A percentile compares a stretch with the other conserved stretches of the same genome.
Evolutionary conservation across 2,888 invertebrate species (phyloP).

Genomic region (Folsomia candida): DNA sequence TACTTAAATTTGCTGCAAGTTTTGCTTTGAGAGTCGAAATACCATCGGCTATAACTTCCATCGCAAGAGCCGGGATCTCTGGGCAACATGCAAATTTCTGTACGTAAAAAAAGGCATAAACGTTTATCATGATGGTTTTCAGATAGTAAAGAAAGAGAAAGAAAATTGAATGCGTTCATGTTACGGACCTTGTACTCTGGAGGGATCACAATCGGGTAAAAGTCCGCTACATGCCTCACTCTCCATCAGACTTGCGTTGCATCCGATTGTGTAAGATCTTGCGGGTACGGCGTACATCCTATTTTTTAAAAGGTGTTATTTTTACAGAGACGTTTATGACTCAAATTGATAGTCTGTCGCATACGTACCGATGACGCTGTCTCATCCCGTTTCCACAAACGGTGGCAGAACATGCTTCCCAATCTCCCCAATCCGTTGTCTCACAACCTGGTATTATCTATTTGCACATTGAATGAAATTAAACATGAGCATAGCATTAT

Average conservation of each 20-base stretch:
- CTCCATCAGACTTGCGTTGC: conserved; percentile 54
- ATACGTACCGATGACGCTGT: conserved; percentile 53
- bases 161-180: no score
- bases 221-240: conserved; percentile 42
- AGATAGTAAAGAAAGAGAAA: no score
- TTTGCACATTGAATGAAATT: no score
- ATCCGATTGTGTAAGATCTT: conserved; percentile 40
- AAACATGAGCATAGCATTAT: no score
- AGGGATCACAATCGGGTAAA: conserved; percentile 24
- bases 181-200: conserved; percentile 11
- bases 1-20: conserved; percentile 39
- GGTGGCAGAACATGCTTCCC: conserved; percentile 56
- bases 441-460: conserved; percentile 55
- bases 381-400: conserved; percentile 58
- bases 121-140: no score
- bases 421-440: conserved; percentile 55
- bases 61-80: conserved; percentile 81
- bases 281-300: conserved; percentile 53
- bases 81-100: conserved; percentile 79
- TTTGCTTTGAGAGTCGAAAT: conserved; percentile 69
- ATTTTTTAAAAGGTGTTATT: not conserved
- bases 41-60: conserved; percentile 82
- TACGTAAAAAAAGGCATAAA: no score
- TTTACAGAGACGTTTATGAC: no score
- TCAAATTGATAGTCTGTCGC: no score